These are phyloP conservation scores for Euphonia xanthogaster DNA, from an alignment of 2,797 vertebrate genomes.

Conservation along the genomic window DNA sequence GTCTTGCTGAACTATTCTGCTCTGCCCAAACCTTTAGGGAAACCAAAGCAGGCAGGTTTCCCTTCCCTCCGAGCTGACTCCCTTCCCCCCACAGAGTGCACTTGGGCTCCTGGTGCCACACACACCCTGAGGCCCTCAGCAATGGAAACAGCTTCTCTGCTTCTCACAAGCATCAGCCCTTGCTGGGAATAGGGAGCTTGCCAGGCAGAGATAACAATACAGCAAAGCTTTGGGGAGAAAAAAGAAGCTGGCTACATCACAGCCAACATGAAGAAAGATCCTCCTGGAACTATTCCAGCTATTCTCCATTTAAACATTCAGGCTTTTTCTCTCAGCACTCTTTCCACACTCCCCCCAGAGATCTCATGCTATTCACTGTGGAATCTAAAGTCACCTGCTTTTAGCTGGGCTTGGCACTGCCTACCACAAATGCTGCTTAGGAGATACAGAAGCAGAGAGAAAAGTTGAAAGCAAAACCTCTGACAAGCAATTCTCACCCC, in stretches of 20 bases:
- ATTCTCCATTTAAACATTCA: neutral
- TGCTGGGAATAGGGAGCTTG: neutral
- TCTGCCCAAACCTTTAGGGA: neutral
- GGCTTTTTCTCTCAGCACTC: neutral
- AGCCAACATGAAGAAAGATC: neutral
- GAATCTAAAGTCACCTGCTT: conserved; percentile 33
- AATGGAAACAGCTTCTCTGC: neutral
- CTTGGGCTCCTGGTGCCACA: neutral
- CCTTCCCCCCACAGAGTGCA: neutral
- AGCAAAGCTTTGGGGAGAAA: neutral
- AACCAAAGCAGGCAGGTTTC: neutral
- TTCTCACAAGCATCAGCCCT: neutral
- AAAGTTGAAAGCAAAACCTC: conserved; percentile 26
- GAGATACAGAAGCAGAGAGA: neutral
- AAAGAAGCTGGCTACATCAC: neutral
- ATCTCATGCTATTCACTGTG: neutral
- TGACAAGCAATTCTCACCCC: neutral
- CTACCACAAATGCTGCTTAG: neutral
- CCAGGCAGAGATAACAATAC: neutral
- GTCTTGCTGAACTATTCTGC: neutral
- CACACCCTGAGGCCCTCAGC: neutral
- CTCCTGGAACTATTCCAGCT: conserved; percentile 34
- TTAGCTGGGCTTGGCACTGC: neutral
- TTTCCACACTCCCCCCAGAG: neutral
- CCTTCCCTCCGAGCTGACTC: neutral